Percentiles rank a stretch among this genome's conserved stretches.
phyloP scores from a whole-genome alignment of 2,113 vertebrate species.

The Indicator maculatus region DNA sequence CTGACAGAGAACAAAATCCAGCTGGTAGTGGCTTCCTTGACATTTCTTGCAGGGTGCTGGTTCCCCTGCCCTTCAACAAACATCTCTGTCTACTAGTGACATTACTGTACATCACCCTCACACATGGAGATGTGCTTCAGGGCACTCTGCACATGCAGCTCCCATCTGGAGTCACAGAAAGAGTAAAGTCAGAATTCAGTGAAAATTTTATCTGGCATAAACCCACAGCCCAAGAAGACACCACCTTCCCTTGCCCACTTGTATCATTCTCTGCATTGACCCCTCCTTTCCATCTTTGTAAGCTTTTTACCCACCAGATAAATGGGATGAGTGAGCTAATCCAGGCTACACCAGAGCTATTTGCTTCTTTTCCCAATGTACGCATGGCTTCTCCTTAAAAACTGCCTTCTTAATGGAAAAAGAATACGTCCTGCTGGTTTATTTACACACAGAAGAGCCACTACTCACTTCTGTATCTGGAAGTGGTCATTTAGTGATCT shows the following conservation, averaged over 20 bases:
- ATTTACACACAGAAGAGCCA: background rate
- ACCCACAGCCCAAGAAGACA: background rate
- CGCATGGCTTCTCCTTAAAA: background rate
- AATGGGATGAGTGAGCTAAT: background rate
- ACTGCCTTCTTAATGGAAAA: background rate
- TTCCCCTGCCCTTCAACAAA: background rate
- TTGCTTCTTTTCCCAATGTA: background rate
- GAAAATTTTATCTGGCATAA: background rate
- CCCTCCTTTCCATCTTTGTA: background rate
- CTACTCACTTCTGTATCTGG: background rate
- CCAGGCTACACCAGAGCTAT: background rate
- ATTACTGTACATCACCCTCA: background rate
- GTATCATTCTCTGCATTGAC: rapidly evolving
- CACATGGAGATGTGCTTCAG: background rate
- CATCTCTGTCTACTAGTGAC: background rate
- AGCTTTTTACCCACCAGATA: background rate
- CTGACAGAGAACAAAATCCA: background rate
- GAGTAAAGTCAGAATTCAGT: background rate
- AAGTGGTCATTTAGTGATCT: background rate
- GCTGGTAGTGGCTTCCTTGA: background rate
- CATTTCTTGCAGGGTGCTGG: background rate
- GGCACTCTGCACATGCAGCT: background rate
- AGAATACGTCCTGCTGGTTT: background rate
- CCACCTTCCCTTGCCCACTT: background rate
- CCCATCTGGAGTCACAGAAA: background rate